Evolutionary conservation across 2,888 invertebrate species (phyloP).

Genomic region (Nebria salina): DNA sequence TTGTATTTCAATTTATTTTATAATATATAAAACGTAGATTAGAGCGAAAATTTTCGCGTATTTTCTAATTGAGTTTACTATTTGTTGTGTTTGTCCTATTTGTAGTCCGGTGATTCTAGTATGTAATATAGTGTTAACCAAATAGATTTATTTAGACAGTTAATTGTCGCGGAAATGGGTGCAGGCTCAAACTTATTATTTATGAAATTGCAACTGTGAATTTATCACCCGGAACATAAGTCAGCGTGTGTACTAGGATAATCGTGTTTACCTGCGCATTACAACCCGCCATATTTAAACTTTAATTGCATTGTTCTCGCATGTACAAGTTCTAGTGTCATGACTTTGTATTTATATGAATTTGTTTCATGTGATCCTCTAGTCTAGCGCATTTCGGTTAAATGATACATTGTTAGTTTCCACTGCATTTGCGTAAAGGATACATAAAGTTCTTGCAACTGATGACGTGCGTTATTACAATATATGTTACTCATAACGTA

Average conservation of each 20-base stretch:
- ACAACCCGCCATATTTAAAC: not conserved
- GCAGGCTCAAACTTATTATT: not conserved
- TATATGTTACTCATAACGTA: not conserved
- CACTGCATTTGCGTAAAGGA: not conserved
- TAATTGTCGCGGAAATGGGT: not conserved
- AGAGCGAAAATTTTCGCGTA: too few relatives aligned
- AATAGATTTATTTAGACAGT: not conserved
- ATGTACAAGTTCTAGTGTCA: not conserved
- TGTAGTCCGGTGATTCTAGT: too few relatives aligned
- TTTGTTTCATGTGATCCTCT: not conserved
- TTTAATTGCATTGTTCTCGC: not conserved
- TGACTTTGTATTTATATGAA: not conserved
- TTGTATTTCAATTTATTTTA: too few relatives aligned
- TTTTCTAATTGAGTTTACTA: too few relatives aligned
- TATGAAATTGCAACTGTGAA: not conserved
- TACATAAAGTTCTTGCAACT: not conserved
- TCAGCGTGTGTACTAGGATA: not conserved
- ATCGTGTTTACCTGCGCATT: slow-evolving; percentile 1
- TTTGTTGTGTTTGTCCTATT: too few relatives aligned
- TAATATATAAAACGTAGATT: too few relatives aligned
- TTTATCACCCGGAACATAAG: not conserved
- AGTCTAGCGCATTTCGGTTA: not conserved
- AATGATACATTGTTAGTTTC: not conserved
- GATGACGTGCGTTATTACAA: not conserved
- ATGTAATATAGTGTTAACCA: not conserved